Base-by-base conservation (phyloP, 2,888 invertebrate species). In the Imbricaverruca yamaguchii region DNA sequence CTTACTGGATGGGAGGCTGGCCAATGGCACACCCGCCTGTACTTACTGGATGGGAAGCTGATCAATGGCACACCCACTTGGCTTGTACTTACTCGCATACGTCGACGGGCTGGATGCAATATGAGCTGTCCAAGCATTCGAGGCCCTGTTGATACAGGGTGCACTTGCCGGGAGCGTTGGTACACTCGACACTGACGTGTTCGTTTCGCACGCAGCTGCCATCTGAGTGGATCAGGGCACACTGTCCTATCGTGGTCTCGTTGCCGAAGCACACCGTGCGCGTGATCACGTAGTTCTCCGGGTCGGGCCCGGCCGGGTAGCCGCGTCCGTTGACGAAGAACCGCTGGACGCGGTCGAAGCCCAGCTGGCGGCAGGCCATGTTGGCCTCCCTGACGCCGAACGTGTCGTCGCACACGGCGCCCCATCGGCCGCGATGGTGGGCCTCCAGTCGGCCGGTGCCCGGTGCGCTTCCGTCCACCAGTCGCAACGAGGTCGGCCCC, bases 281-380 rank as follows among this genome's bases (percentile, higher is more conserved):
- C 7, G 55, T 18, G 25, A 25, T 23, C 8, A 39, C 53, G 18
- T 8, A 53, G 55, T 74, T 18, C 18, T 18, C 53, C 9, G 53
- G n/a, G 25, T n/a, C 67, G 25, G 23, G 25, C 9, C 23, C 25
- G 25, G 77, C 55, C 55, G 77, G 55, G 55, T 53, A 55, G 53
- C 77, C 55, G 55, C 77, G 77, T 8, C 77, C 77, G 77, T 55
- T 55, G 2, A 55, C 21, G 55, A 55, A 55, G 53, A 77, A 18
- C 12, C 57, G 78, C 56, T 21, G 55, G 15, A n/a, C 56, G 0
- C 78, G 78, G 2, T 13, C 21, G 78, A 56, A 78, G n/a, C 78
- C 78, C 12, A 78, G 56, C 23, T 78, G 78, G 13, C 78, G 78
- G n/a, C 78, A 78, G 56, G 56, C 78, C 12, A 78, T 56, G 23